Conservation (phyloP, 2,113 vertebrate species). For the Cyanistes caeruleus region DNA sequence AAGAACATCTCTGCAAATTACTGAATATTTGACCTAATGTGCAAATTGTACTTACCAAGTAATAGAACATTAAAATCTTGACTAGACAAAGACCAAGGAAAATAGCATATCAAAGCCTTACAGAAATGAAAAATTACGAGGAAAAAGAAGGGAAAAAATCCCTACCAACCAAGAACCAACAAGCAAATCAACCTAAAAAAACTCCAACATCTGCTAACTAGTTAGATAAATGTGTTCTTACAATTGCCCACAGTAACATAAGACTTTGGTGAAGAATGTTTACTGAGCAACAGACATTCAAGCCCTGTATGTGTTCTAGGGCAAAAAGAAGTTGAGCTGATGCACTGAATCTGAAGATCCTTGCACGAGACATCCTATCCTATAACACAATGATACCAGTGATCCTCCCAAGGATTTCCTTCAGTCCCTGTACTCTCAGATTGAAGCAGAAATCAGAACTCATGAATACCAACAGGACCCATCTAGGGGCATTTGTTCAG, state of each 20-base stretch:
- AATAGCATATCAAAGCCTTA: neutral
- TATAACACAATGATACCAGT: neutral
- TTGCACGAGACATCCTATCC: neutral
- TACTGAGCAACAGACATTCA: neutral
- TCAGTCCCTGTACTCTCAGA: neutral
- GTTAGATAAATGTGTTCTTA: neutral
- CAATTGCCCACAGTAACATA: neutral
- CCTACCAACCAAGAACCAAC: neutral
- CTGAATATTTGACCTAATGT: neutral
- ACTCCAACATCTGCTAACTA: too few relatives aligned
- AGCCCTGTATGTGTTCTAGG: neutral
- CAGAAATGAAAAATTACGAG: neutral
- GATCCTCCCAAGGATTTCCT: neutral
- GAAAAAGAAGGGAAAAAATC: accelerated
- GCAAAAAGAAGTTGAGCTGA: neutral
- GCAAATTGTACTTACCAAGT: neutral
- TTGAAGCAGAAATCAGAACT: neutral
- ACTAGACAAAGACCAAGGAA: neutral
- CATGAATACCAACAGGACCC: neutral
- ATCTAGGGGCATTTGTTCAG: neutral
- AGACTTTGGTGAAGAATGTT: neutral
- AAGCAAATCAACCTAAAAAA: neutral
- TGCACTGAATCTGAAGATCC: neutral
- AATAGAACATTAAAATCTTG: neutral
- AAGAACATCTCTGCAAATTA: neutral